These are phyloP conservation scores for Drosophila quinaria DNA, from an alignment of 2,888 invertebrate genomes.

Conservation along the genomic window DNA sequence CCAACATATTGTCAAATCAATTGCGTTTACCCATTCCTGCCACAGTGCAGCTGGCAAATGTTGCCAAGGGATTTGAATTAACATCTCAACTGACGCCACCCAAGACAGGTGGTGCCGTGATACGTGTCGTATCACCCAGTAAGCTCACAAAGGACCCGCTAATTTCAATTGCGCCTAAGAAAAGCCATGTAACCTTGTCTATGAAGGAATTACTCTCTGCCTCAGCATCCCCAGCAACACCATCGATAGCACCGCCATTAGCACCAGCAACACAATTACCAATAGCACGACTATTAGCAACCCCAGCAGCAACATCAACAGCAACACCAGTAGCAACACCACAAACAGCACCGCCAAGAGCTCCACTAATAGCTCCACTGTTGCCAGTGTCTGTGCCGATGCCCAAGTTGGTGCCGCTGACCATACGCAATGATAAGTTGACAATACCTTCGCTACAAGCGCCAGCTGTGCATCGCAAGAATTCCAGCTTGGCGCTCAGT, in stretches of 20 bases:
- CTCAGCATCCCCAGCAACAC: background rate
- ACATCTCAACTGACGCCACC: background rate
- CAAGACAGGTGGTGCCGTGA: background rate
- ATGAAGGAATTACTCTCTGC: background rate
- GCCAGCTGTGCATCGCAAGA: background rate
- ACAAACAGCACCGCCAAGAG: background rate
- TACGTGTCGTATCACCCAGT: slow-evolving; percentile 1
- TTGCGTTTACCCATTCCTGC: background rate
- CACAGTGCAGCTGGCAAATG: slow-evolving; percentile 5
- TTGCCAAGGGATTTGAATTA: background rate
- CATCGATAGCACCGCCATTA: background rate
- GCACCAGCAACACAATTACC: background rate
- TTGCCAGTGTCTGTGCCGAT: background rate
- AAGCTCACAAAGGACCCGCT: background rate
- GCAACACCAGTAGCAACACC: background rate
- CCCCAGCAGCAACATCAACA: background rate
- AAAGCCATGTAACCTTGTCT: background rate
- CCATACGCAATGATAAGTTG: slow-evolving; percentile 16
- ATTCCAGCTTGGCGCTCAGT: background rate
- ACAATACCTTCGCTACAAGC: background rate
- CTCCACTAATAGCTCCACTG: background rate
- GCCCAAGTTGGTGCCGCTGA: slow-evolving; percentile 23
- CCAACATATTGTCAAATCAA: background rate
- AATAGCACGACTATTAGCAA: background rate
- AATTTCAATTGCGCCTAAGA: background rate